Evolutionary conservation across 1,140 invertebrate species (phyloP).

Genomic region (Aphaenogaster rudis): DNA sequence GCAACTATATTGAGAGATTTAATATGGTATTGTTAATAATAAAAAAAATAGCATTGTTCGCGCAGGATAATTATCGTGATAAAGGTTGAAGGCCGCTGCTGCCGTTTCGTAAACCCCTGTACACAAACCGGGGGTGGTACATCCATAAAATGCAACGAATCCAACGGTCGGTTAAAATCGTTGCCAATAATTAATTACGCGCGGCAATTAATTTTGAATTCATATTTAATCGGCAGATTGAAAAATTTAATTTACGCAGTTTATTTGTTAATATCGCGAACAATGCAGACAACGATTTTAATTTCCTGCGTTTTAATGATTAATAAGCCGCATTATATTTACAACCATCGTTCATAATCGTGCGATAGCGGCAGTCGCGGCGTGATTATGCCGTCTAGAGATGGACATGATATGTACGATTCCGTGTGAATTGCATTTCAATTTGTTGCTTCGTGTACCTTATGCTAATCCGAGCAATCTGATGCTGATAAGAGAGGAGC

Average conservation of each 20-base stretch:
- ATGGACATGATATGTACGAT: background rate
- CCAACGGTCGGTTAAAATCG: conserved; percentile 60
- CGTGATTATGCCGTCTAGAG: background rate
- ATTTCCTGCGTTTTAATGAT: conserved; percentile 61
- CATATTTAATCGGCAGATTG: conserved; percentile 68
- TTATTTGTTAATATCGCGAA: conserved; percentile 66
- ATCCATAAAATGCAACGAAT: conserved; percentile 71
- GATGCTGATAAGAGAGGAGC: conserved; percentile 59
- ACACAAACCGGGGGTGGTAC: conserved; percentile 1
- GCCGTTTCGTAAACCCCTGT: conserved; percentile 29
- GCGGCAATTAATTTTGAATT: conserved; percentile 68
- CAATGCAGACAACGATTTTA: conserved; percentile 63
- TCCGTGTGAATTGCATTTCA: conserved; percentile 63
- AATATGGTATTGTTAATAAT: background rate
- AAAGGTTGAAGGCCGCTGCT: conserved; percentile 5
- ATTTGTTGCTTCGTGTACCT: conserved; percentile 67
- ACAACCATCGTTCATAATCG: background rate
- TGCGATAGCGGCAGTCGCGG: background rate
- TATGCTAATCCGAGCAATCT: conserved; percentile 77
- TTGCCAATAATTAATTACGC: conserved; percentile 69
- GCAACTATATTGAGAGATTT: background rate
- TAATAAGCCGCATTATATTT: conserved; percentile 59
- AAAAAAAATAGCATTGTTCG: background rate
- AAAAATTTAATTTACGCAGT: conserved; percentile 66
- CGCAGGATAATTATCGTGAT: conserved; percentile 60